phyloP scores from a whole-genome alignment of 2,797 vertebrate species.

The Periparus ater region DNA sequence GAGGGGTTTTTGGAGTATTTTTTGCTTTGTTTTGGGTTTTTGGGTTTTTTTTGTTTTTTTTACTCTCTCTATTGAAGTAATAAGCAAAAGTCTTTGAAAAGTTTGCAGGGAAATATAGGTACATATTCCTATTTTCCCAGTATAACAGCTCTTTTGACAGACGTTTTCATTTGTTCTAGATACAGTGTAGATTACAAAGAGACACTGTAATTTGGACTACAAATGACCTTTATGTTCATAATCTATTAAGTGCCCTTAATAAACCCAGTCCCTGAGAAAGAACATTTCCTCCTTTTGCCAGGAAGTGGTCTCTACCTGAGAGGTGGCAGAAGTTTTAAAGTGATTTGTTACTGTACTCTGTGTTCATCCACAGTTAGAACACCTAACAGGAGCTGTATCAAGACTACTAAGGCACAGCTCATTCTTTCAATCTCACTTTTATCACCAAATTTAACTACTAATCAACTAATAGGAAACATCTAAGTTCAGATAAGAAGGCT shows the following conservation, averaged over 20 bases:
- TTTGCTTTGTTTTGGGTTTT: neutral
- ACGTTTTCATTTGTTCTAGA: neutral
- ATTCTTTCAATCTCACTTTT: constrained; percentile 3
- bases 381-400: neutral
- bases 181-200: neutral
- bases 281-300: neutral
- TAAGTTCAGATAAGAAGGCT: neutral
- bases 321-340: neutral
- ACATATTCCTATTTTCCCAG: neutral
- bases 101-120: neutral
- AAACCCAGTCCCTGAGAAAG: neutral
- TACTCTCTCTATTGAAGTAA: neutral
- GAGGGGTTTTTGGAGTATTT: neutral
- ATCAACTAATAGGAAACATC: neutral
- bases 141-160: neutral
- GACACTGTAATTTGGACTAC: neutral
- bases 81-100: neutral
- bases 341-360: neutral
- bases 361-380: neutral
- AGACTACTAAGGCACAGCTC: neutral
- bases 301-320: neutral
- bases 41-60: neutral
- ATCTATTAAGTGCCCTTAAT: neutral
- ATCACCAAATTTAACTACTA: neutral
- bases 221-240: neutral